phyloP scores from a whole-genome alignment of 2,888 invertebrate species.

The Monoplex corrugatus region DNA sequence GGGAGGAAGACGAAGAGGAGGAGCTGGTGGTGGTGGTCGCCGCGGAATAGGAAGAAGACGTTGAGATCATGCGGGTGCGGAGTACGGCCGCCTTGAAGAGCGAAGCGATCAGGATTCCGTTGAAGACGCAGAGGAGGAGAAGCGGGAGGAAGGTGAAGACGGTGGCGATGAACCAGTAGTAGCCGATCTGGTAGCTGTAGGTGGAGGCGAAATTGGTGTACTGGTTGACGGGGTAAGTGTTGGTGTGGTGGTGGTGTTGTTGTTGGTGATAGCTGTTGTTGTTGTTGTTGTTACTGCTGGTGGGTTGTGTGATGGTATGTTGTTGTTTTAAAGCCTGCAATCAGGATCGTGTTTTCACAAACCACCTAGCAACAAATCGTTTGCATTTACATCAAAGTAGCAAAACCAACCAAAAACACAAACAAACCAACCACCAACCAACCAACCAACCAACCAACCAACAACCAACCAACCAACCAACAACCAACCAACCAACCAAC shows the following conservation, averaged over 20 bases:
- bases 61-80: slow-evolving; percentile 64
- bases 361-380: too few relatives aligned
- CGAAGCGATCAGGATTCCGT: slow-evolving; percentile 86
- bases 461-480: too few relatives aligned
- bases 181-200: slow-evolving; percentile 84
- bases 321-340: too few relatives aligned
- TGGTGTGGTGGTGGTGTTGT: too few relatives aligned
- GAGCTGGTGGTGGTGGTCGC: neutral
- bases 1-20: neutral
- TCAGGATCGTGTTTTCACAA: too few relatives aligned
- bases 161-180: slow-evolving; percentile 84
- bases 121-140: slow-evolving; percentile 87
- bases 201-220: slow-evolving; percentile 83
- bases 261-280: neutral
- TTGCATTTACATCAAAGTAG: too few relatives aligned
- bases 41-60: too few relatives aligned
- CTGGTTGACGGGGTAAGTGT: slow-evolving; percentile 49
- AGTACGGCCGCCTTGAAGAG: slow-evolving; percentile 81
- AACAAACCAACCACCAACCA: too few relatives aligned
- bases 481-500: too few relatives aligned
- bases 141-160: slow-evolving; percentile 86
- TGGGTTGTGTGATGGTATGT: too few relatives aligned
- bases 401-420: too few relatives aligned
- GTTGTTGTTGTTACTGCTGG: neutral
- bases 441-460: too few relatives aligned